Conservation (phyloP, 2,797 vertebrate genomes). For the Numenius phaeopus region DNA sequence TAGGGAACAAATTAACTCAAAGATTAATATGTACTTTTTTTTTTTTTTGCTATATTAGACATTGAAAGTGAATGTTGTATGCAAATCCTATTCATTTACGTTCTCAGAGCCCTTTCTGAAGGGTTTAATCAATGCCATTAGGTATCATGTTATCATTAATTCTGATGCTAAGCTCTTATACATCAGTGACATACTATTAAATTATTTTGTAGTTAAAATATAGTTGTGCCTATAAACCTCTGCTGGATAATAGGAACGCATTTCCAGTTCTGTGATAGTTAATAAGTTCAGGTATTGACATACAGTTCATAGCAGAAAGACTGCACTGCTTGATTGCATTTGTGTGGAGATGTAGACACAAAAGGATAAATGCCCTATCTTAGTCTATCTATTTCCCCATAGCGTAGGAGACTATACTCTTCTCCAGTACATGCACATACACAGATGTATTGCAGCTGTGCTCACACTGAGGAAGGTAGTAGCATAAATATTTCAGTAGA, state of each 20-base stretch:
- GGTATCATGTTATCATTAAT: not conserved
- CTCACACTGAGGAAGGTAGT: not conserved
- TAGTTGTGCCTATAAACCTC: not conserved
- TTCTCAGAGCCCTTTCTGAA: not conserved
- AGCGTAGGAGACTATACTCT: not conserved
- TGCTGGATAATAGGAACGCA: not conserved
- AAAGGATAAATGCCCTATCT: not conserved
- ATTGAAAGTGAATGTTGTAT: not conserved
- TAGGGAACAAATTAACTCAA: not conserved
- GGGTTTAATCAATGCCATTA: not conserved
- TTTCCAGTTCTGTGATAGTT: not conserved
- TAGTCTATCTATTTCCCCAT: not conserved
- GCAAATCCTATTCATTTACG: not conserved
- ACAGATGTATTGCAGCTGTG: not conserved
- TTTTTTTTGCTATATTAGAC: not conserved
- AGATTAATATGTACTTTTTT: not conserved
- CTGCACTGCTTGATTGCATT: not conserved
- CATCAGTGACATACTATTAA: not conserved
- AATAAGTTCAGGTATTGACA: not conserved
- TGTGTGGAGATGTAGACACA: not conserved
- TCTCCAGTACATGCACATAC: not conserved
- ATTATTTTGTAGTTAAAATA: not conserved
- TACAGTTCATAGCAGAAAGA: not conserved
- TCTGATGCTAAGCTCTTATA: not conserved
- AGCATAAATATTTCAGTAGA: slow-evolving; percentile 10